phyloP scores from a whole-genome alignment of 2,113 vertebrate genomes.

The Cettia cetti region DNA sequence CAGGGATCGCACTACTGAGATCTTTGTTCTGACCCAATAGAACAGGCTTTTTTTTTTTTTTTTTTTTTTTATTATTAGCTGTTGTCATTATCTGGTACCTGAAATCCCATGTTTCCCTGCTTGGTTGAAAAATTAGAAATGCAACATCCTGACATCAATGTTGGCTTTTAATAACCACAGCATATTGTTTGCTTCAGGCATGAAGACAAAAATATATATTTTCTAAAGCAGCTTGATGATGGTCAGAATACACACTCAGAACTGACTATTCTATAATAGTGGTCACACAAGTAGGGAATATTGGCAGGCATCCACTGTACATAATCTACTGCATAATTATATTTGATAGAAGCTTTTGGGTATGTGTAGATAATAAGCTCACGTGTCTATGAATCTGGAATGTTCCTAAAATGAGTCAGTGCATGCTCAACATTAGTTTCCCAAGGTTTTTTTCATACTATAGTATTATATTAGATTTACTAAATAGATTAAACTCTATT shows the following conservation, averaged over 20 bases:
- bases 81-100: neutral
- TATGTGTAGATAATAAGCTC: constrained; percentile 25
- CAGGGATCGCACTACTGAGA: neutral
- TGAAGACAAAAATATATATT: neutral
- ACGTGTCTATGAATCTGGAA: constrained; percentile 20
- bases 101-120: neutral
- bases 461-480: neutral
- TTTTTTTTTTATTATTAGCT: neutral
- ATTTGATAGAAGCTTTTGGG: constrained; percentile 13
- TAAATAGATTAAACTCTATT: neutral
- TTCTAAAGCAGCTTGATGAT: neutral
- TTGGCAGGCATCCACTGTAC: neutral
- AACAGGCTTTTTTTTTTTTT: neutral
- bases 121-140: neutral
- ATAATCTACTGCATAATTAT: neutral
- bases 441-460: neutral
- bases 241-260: neutral
- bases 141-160: neutral
- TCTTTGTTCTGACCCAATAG: neutral
- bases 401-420: constrained; percentile 36
- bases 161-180: neutral
- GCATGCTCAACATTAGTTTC: neutral
- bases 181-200: neutral
- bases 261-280: neutral
- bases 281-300: neutral